These are phyloP conservation scores for Resseliella maxima DNA, from an alignment of 2,888 invertebrate species.

Conservation along the genomic window DNA sequence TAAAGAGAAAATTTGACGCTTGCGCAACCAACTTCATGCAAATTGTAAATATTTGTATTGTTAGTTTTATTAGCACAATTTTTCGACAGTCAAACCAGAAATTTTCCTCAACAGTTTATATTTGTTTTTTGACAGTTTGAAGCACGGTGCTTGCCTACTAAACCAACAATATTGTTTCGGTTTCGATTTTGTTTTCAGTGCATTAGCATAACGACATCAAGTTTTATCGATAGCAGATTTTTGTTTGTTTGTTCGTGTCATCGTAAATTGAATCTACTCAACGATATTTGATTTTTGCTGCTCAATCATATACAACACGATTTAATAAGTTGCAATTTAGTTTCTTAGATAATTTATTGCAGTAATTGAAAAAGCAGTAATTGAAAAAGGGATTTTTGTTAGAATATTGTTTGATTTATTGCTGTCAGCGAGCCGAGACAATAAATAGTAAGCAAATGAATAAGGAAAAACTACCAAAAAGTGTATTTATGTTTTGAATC, in stretches of 20 bases:
- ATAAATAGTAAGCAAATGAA: too few species aligned
- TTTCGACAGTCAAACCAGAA: too few species aligned
- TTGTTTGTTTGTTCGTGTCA: slow-evolving; percentile 16
- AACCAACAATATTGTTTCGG: slow-evolving; percentile 31
- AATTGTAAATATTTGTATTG: neutral
- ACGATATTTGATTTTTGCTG: neutral
- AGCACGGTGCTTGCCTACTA: slow-evolving; percentile 14
- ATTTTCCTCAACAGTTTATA: too few species aligned
- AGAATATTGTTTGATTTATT: too few species aligned
- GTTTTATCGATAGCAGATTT: slow-evolving; percentile 51
- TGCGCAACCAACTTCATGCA: slow-evolving; percentile 19
- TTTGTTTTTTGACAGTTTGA: slow-evolving; percentile 5
- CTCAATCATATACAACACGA: neutral
- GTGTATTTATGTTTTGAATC: too few species aligned
- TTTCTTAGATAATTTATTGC: too few species aligned
- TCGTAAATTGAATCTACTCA: neutral
- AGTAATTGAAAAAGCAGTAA: too few species aligned
- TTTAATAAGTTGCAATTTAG: too few species aligned
- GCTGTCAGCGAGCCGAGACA: too few species aligned
- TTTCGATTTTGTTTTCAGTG: neutral
- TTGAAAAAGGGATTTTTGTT: too few species aligned
- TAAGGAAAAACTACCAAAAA: too few species aligned
- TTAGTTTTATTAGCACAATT: neutral
- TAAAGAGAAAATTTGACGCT: neutral
- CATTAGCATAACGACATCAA: neutral